A percentile compares a stretch with the other conserved stretches of the same genome.
phyloP scores from a whole-genome alignment of 1,140 invertebrate species.

The Cotesia glomerata region DNA sequence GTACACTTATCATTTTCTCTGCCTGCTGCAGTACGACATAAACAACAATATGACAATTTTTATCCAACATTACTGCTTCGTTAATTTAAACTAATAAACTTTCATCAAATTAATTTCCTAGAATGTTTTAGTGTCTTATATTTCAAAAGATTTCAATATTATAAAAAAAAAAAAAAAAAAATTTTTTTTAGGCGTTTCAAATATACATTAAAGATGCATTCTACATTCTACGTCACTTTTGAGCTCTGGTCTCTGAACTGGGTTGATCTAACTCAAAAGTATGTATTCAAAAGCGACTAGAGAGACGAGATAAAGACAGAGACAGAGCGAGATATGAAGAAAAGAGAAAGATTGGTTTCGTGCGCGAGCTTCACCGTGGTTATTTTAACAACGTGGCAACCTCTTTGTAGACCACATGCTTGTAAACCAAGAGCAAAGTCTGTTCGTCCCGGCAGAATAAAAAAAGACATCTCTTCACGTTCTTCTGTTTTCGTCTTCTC shows the following conservation, averaged over 20 bases:
- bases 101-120: too few species aligned
- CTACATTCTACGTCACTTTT: not conserved
- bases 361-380: slow-evolving; percentile 52
- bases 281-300: too few species aligned
- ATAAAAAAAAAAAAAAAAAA: too few species aligned
- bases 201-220: not conserved
- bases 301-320: slow-evolving; percentile 18
- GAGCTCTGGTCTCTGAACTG: too few species aligned
- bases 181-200: too few species aligned
- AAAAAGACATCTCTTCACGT: slow-evolving; percentile 34
- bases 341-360: slow-evolving; percentile 19
- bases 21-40: too few species aligned
- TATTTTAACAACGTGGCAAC: slow-evolving; percentile 65
- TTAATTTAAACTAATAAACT: too few species aligned
- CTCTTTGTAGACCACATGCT: slow-evolving; percentile 64
- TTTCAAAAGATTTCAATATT: too few species aligned
- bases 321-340: not conserved
- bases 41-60: slow-evolving; percentile 20
- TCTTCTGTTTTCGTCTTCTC: slow-evolving; percentile 18
- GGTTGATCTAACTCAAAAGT: too few species aligned
- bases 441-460: slow-evolving; percentile 48
- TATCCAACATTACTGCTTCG: too few species aligned
- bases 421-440: slow-evolving; percentile 64
- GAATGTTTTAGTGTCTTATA: too few species aligned
- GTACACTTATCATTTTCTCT: slow-evolving; percentile 25